Percentiles rank a stretch among this genome's conserved stretches.
phyloP scores from a whole-genome alignment of 1,140 invertebrate species.

The Solenopsis fugax region DNA sequence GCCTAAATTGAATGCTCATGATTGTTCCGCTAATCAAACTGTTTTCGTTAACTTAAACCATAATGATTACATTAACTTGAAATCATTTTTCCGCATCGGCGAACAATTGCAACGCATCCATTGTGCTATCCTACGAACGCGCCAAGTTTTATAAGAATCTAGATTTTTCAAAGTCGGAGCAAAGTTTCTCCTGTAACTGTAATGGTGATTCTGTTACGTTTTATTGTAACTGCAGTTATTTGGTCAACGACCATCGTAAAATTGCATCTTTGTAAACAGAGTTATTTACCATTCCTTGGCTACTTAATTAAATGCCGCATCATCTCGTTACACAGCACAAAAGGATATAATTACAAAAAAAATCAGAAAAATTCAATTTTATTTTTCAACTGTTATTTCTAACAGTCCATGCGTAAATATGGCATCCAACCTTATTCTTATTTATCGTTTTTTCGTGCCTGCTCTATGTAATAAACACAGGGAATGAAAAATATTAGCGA shows the following conservation, averaged over 20 bases:
- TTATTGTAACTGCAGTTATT: conserved; percentile 18
- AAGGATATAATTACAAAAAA: conserved; percentile 19
- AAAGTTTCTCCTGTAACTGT: conserved; percentile 9
- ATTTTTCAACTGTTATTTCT: conserved; percentile 15
- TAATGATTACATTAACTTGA: background rate
- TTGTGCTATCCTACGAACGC: background rate
- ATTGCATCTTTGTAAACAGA: background rate
- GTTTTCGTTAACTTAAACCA: background rate
- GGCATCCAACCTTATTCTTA: background rate
- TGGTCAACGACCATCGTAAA: background rate
- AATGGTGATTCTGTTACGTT: background rate
- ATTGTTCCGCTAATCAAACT: conserved; percentile 8
- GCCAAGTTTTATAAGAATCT: background rate
- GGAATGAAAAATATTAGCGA: background rate
- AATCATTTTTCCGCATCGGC: background rate
- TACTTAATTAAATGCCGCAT: conserved; percentile 1
- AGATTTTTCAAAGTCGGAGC: conserved; percentile 3
- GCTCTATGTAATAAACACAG: conserved; percentile 25
- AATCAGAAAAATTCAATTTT: background rate
- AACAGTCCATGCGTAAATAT: conserved; percentile 13
- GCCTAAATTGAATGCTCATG: background rate
- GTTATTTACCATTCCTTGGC: background rate
- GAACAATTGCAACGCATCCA: background rate
- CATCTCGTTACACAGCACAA: background rate
- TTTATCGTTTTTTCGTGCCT: background rate